Evolutionary conservation across 2,888 invertebrate species (phyloP).

Genomic region (Epirrita christyi): DNA sequence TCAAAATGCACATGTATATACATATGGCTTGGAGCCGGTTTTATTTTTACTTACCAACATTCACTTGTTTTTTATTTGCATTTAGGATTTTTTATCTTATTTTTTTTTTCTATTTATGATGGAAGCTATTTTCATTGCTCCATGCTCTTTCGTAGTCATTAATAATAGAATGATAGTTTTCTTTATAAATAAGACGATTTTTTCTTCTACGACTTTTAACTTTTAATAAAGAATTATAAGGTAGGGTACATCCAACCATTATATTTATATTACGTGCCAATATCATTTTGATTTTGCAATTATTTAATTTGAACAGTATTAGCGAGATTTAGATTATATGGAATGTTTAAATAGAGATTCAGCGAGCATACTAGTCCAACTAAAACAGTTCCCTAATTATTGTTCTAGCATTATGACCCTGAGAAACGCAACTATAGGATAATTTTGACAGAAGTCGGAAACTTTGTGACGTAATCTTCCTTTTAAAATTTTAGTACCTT

Average conservation of each 20-base stretch:
- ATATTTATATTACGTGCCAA: slow-evolving; percentile 34
- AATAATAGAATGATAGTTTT: slow-evolving; percentile 10
- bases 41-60: slow-evolving; percentile 15
- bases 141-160: slow-evolving; percentile 8
- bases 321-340: slow-evolving; percentile 34
- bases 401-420: too few relatives aligned
- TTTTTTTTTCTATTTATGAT: background rate
- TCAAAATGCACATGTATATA: slow-evolving; percentile 12
- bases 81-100: slow-evolving; percentile 6
- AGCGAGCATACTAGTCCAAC: too few relatives aligned
- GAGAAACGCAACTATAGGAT: too few relatives aligned
- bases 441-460: too few relatives aligned
- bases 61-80: background rate
- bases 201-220: slow-evolving; percentile 1
- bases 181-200: slow-evolving; percentile 5
- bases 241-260: slow-evolving; percentile 11
- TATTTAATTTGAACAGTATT: slow-evolving; percentile 29
- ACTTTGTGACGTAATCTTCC: too few relatives aligned
- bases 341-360: slow-evolving; percentile 6
- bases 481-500: too few relatives aligned
- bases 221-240: background rate
- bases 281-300: slow-evolving; percentile 32
- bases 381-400: too few relatives aligned
- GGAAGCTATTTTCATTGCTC: slow-evolving; percentile 2
- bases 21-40: slow-evolving; percentile 5